A percentile compares a stretch with the other conserved stretches of the same genome.
These are phyloP conservation scores for Chaetophractus vellerosus DNA, from an alignment of 2,797 vertebrate species.

Conservation along the genomic window DNA sequence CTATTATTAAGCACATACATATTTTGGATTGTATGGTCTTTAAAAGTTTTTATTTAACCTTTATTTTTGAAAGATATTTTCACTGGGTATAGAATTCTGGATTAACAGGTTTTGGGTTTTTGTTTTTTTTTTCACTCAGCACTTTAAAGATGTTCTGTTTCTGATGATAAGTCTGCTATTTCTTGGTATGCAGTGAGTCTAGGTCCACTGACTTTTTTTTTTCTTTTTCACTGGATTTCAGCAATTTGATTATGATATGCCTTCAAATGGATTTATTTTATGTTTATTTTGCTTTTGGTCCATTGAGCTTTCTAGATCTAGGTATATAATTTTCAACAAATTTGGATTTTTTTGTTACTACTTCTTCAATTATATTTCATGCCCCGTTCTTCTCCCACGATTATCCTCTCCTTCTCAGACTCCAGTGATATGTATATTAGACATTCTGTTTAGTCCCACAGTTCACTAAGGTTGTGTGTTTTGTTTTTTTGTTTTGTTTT, in stretches of 20 bases:
- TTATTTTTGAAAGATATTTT: slow-evolving; percentile 40
- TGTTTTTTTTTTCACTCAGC: not conserved
- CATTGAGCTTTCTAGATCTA: not conserved
- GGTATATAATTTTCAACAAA: not conserved
- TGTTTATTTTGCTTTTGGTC: not conserved
- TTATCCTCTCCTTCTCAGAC: not conserved
- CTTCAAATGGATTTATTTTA: slow-evolving; percentile 23
- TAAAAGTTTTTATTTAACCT: not conserved
- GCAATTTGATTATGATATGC: not conserved
- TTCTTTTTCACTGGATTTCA: slow-evolving; percentile 31
- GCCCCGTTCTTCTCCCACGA: not conserved
- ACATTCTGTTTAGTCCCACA: not conserved
- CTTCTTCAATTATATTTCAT: slow-evolving; percentile 35
- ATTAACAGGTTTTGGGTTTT: not conserved
- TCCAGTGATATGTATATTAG: not conserved
- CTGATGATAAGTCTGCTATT: not conserved
- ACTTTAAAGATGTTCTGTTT: slow-evolving; percentile 48
- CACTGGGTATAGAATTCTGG: not conserved
- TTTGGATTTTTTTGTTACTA: not conserved
- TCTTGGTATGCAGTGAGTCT: not conserved
- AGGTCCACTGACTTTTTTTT: not conserved
- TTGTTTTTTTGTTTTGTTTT: not conserved
- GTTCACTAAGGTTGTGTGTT: not conserved
- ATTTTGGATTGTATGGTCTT: not conserved
- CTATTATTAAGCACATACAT: not conserved